Evolutionary conservation across 2,113 vertebrate genomes (phyloP).

Genomic region (Clupea harengus): DNA sequence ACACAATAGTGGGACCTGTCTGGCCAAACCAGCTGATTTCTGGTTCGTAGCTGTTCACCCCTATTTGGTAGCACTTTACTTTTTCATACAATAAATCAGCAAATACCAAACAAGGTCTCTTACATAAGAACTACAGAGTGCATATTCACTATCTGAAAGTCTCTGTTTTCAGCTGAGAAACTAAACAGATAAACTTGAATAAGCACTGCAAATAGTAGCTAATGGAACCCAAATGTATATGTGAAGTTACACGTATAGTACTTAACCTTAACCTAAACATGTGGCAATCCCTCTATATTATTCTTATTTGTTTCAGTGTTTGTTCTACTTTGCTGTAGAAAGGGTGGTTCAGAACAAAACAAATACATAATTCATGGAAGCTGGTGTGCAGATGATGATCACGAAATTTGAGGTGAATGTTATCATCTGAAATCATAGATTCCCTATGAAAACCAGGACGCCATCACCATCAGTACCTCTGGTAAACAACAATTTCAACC

Average conservation of each 20-base stretch:
- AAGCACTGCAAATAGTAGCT: background rate
- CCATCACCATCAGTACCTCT: constrained; percentile 13
- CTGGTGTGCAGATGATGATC: constrained; percentile 38
- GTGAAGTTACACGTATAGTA: background rate
- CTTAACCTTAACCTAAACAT: background rate
- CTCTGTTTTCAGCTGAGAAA: too few relatives aligned
- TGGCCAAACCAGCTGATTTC: too few relatives aligned
- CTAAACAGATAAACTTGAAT: background rate
- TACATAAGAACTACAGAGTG: background rate
- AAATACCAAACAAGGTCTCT: background rate
- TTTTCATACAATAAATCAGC: too few relatives aligned
- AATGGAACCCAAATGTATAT: background rate
- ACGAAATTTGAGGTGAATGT: constrained; percentile 20
- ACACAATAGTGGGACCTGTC: background rate
- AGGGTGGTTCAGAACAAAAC: background rate
- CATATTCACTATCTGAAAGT: background rate
- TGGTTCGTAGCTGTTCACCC: background rate
- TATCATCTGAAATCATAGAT: constrained; percentile 47
- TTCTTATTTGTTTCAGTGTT: background rate
- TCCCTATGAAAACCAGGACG: constrained; percentile 36
- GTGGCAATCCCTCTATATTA: background rate
- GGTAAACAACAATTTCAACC: constrained; percentile 46
- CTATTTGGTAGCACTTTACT: too few relatives aligned
- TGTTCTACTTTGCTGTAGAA: background rate
- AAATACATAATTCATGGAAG: background rate